These are phyloP conservation scores for Periophthalmodon schlosseri DNA, from an alignment of 2,113 vertebrate species.

Conservation along the genomic window DNA sequence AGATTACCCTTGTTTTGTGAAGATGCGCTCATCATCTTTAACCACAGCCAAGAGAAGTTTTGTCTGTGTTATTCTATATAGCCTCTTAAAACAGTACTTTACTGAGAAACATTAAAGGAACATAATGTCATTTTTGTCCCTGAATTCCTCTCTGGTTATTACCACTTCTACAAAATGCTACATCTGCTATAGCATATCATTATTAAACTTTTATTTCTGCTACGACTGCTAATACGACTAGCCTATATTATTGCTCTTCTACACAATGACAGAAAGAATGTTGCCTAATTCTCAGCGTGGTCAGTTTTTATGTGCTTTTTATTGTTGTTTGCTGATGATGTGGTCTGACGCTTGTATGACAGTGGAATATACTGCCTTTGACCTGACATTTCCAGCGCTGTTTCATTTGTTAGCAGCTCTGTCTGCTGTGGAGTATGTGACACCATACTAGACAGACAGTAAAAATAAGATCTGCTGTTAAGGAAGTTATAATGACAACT, in stretches of 20 bases:
- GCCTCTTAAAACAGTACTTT: neutral
- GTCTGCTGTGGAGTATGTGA: neutral
- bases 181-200: neutral
- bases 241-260: neutral
- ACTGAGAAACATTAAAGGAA: neutral
- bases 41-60: neutral
- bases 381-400: neutral
- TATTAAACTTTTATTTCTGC: neutral
- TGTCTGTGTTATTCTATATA: slow-evolving; percentile 19
- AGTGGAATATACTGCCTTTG: neutral
- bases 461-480: neutral
- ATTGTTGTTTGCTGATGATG: neutral
- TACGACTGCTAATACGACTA: neutral
- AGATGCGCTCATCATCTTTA: neutral
- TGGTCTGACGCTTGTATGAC: neutral
- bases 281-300: neutral
- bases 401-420: neutral
- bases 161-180: neutral
- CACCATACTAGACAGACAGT: neutral
- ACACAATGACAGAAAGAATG: neutral
- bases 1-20: slow-evolving; percentile 10
- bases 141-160: neutral
- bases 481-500: neutral
- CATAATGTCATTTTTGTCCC: neutral
- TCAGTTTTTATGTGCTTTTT: neutral